These are phyloP conservation scores for Strongylocentrotus purpuratus DNA, from an alignment of 35 echinoderm and acorn worm genomes.

Conservation along the genomic window DNA sequence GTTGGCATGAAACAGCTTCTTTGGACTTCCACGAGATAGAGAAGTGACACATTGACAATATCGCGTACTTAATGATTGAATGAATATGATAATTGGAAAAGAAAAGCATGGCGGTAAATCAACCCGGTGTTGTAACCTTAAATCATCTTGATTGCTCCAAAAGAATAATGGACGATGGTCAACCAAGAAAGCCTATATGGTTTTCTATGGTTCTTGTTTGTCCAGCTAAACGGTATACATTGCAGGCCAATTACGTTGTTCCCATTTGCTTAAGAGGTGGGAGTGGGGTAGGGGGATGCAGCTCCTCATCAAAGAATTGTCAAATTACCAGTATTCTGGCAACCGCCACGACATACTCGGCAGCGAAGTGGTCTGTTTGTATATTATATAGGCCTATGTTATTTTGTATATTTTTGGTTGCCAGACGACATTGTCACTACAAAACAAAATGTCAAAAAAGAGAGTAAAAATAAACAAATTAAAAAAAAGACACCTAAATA, in stretches of 20 bases:
- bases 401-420: no score
- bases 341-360: no score
- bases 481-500: no score
- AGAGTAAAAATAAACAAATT: no score
- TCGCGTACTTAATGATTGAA: background rate
- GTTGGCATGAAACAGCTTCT: background rate
- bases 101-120: background rate
- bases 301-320: no score
- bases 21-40: background rate
- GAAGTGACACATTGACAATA: conserved; percentile 14
- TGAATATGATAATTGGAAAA: conserved; percentile 38
- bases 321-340: no score
- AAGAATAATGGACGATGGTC: background rate
- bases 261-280: no score
- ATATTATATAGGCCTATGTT: no score
- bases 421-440: no score
- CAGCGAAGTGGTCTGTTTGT: no score
- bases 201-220: background rate
- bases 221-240: background rate
- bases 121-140: background rate
- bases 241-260: background rate
- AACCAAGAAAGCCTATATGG: background rate
- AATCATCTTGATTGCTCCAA: background rate
- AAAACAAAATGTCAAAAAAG: no score
- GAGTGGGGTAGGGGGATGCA: no score